phyloP scores from a whole-genome alignment of 2,888 invertebrate genomes.

The Metallyticus violacea region DNA sequence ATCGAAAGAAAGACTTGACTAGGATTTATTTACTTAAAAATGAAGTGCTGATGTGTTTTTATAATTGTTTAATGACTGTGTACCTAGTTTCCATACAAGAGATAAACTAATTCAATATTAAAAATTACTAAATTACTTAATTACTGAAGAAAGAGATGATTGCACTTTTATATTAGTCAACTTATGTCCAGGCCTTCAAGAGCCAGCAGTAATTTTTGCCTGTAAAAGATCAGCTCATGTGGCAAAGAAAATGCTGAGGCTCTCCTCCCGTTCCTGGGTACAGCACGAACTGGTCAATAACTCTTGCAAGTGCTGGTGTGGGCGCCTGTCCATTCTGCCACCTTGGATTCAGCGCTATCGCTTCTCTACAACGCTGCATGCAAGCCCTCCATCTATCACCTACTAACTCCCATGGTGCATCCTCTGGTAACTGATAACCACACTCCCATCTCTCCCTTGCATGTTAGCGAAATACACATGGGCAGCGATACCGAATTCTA shows the following conservation, averaged over 20 bases:
- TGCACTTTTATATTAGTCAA: no score
- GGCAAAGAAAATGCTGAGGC: background rate
- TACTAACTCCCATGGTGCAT: background rate
- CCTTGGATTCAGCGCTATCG: background rate
- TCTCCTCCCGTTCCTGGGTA: background rate
- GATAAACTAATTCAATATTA: no score
- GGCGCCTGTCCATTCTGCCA: background rate
- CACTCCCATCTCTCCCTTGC: background rate
- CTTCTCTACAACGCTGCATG: background rate
- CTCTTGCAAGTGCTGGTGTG: background rate
- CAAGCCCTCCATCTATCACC: background rate
- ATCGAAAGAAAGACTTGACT: no score
- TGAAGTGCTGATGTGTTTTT: no score
- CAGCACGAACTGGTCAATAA: background rate
- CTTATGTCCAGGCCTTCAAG: no score
- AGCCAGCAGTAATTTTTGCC: background rate
- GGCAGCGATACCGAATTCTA: background rate
- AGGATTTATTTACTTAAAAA: no score
- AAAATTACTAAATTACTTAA: no score
- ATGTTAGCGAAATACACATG: background rate
- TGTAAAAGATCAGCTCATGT: no score
- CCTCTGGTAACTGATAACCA: background rate
- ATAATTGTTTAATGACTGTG: no score
- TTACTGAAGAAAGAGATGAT: no score
- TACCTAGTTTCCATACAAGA: no score